These are phyloP conservation scores for Anas georgica DNA, from an alignment of 2,797 vertebrate genomes.

Conservation along the genomic window DNA sequence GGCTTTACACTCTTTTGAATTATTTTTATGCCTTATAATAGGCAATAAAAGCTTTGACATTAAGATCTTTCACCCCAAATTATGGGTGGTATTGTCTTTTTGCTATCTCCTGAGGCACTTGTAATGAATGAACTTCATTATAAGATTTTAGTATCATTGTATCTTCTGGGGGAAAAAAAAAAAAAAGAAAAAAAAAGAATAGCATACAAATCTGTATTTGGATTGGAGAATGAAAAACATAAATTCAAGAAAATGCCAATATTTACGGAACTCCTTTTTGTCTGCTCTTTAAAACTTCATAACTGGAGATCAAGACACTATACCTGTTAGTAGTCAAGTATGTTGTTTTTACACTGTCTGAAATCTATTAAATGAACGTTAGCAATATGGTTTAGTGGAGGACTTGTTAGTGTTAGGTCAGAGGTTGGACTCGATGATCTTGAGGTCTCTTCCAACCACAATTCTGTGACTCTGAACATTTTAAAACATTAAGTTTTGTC, in stretches of 20 bases:
- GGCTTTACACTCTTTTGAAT: not conserved
- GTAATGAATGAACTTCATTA: not conserved
- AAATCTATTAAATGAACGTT: not conserved
- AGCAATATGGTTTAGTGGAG: too few species aligned
- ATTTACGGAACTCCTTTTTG: not conserved
- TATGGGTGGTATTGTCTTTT: too few species aligned
- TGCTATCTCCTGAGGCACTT: not conserved
- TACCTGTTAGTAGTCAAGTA: not conserved
- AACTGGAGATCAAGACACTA: not conserved
- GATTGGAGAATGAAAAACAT: not conserved
- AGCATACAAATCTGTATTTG: not conserved
- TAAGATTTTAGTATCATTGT: not conserved
- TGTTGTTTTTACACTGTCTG: not conserved
- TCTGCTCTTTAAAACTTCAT: not conserved
- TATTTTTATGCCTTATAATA: not conserved
- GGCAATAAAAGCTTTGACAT: not conserved
- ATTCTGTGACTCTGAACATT: not conserved
- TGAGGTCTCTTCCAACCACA: too few species aligned
- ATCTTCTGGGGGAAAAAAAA: not conserved
- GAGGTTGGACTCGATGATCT: too few species aligned
- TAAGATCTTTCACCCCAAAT: not conserved
- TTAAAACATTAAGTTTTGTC: not conserved
- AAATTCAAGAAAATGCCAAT: not conserved
- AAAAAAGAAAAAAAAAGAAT: not conserved
- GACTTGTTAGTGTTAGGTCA: too few species aligned